Evolutionary conservation across 2,888 invertebrate genomes (phyloP), one percentile per base, ranked within the genome.

Genomic region (Pristionchus arcanus): DNA sequence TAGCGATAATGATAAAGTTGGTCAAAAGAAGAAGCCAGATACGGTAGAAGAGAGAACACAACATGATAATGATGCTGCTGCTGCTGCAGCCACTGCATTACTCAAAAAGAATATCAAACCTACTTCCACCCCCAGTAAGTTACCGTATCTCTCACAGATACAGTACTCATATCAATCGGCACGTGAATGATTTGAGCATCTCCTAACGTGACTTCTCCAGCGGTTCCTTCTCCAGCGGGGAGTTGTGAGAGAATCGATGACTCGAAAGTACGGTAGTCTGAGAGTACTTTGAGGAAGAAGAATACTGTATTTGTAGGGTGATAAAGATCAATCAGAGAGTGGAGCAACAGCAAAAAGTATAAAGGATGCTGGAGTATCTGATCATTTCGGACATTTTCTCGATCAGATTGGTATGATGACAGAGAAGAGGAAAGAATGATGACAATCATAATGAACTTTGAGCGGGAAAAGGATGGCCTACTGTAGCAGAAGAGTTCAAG

Each of bases 231-330:
- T 15, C 81, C 81, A 1, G 81, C 49, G 1, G 81, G 81, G 21
- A 81, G 81, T 28, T n/a, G 42, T 13, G 81, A 81, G 81, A 81
- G 28, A 28, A 49, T 81, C 15, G 81, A 81, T 53, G 53, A 81
- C 53, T 81, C 81, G n/a, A 81, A 81, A 37, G 74, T 74, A 74
- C 74, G 15, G 68, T 74, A 74, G 74, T 15, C 37, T 21, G 74
- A 16, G 74, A 28, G 81, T 81, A 81, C 53, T 81, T 49, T 15
- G n/a, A 9, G n/a, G 37, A 34, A 7, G 15, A 1, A 13, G 81
- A 81, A 21, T 49, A 53, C 49, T n/a, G 81, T 77, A 77, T 42
- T 81, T 81, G 49, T n/a, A 81, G 81, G 81, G 81, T 4, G 81
- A 74, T 7, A 31, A 25, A 28, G 81, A 81, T 28, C 81, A 81